Conservation (phyloP, 1,140 invertebrate species). For the Wiebesia pumilae region DNA sequence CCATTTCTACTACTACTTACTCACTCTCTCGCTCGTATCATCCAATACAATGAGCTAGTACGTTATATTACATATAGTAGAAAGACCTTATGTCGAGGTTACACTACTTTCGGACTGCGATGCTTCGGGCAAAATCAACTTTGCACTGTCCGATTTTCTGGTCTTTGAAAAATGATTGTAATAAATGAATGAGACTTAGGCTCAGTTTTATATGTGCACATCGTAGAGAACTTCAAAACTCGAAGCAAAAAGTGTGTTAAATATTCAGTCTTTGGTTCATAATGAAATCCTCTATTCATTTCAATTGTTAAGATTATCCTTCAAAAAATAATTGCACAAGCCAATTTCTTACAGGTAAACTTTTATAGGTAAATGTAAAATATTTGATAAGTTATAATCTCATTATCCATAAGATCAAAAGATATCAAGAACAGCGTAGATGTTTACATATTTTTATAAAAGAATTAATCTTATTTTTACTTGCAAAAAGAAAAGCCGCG, state of each 20-base stretch:
- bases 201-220: too few species aligned
- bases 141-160: conserved; percentile 31
- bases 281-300: not conserved
- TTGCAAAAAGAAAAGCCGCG: too few species aligned
- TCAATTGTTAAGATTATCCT: not conserved
- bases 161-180: conserved; percentile 46
- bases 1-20: not conserved
- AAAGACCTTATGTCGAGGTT: conserved; percentile 57
- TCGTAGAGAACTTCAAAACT: not conserved
- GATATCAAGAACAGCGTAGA: too few species aligned
- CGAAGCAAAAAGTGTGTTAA: conserved; percentile 1
- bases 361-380: too few species aligned
- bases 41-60: conserved; percentile 58
- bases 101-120: not conserved
- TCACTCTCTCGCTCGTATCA: conserved; percentile 52
- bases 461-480: too few species aligned
- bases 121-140: conserved; percentile 36
- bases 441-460: too few species aligned
- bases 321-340: not conserved
- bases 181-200: conserved; percentile 7
- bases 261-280: not conserved
- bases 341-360: not conserved
- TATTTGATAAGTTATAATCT: too few species aligned
- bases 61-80: conserved; percentile 61
- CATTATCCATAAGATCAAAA: too few species aligned